Conservation (phyloP, 2,888 invertebrate genomes). For the Hyles lineata region DNA sequence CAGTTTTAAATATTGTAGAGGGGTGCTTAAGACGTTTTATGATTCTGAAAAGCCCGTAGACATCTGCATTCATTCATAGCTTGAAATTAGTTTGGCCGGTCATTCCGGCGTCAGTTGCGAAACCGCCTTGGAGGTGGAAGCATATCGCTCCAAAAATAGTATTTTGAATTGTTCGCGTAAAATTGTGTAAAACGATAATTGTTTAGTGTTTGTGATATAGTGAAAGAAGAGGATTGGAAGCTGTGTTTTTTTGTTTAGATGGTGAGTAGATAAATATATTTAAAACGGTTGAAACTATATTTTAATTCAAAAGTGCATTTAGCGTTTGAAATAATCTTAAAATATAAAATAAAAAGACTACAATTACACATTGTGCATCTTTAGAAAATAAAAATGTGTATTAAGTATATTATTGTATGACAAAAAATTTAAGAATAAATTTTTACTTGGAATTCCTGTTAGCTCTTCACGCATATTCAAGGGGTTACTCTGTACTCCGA, state of each 20-base stretch:
- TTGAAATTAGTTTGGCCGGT: slow-evolving; percentile 32
- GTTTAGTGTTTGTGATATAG: slow-evolving; percentile 29
- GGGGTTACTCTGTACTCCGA: too few species aligned
- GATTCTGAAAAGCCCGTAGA: slow-evolving; percentile 33
- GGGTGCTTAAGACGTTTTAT: slow-evolving; percentile 31
- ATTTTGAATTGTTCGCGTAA: not conserved
- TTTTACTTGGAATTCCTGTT: too few species aligned
- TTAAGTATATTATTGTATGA: too few species aligned
- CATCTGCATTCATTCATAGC: slow-evolving; percentile 56
- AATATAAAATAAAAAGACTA: too few species aligned
- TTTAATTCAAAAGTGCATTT: too few species aligned
- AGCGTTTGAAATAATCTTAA: too few species aligned
- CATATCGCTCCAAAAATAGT: slow-evolving; percentile 7
- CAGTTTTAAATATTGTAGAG: slow-evolving; percentile 32
- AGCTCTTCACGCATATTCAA: too few species aligned
- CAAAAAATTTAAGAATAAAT: too few species aligned
- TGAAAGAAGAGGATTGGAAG: slow-evolving; percentile 17
- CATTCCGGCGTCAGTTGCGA: slow-evolving; percentile 28
- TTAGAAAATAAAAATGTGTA: too few species aligned
- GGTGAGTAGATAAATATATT: not conserved
- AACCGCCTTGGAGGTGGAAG: not conserved
- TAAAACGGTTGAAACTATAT: not conserved
- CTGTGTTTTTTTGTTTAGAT: not conserved
- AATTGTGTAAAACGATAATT: slow-evolving; percentile 35
- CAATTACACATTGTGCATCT: too few species aligned